These are phyloP conservation scores for Antheraea pernyi DNA, from an alignment of 1,140 invertebrate genomes.

Conservation along the genomic window DNA sequence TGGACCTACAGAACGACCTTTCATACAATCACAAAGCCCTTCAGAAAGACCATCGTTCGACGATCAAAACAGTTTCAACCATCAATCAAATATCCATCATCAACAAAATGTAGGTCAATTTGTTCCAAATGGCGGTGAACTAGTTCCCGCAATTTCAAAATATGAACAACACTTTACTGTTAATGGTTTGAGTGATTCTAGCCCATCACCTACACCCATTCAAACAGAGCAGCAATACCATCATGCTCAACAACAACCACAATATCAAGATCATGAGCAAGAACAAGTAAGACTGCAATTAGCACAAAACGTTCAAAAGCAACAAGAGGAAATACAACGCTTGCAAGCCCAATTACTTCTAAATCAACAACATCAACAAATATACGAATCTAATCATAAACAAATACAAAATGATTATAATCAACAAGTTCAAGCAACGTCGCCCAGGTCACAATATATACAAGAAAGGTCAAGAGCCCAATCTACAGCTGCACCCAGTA, in stretches of 20 bases:
- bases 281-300: slow-evolving; percentile 76
- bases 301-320: slow-evolving; percentile 66
- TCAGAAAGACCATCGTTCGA: slow-evolving; percentile 51
- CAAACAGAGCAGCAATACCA: slow-evolving; percentile 32
- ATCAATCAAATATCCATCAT: slow-evolving; percentile 46
- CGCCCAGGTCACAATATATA: slow-evolving; percentile 52
- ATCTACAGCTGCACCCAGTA: slow-evolving; percentile 50
- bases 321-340: slow-evolving; percentile 71
- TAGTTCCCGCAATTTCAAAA: slow-evolving; percentile 87
- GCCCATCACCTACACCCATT: slow-evolving; percentile 34
- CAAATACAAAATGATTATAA: slow-evolving; percentile 42
- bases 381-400: slow-evolving; percentile 35
- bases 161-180: slow-evolving; percentile 87
- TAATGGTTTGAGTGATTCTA: slow-evolving; percentile 55
- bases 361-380: slow-evolving; percentile 53
- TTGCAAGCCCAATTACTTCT: slow-evolving; percentile 64
- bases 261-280: slow-evolving; percentile 69
- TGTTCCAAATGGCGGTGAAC: slow-evolving; percentile 82
- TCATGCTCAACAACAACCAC: slow-evolving; percentile 45
- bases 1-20: slow-evolving; percentile 17
- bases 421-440: slow-evolving; percentile 53
- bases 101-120: slow-evolving; percentile 71
- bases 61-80: slow-evolving; percentile 42
- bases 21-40: slow-evolving; percentile 41
- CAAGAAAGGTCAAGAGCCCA: slow-evolving; percentile 63